Base-by-base conservation (phyloP, 2,113 vertebrate species). In the Trachemys scripta region DNA sequence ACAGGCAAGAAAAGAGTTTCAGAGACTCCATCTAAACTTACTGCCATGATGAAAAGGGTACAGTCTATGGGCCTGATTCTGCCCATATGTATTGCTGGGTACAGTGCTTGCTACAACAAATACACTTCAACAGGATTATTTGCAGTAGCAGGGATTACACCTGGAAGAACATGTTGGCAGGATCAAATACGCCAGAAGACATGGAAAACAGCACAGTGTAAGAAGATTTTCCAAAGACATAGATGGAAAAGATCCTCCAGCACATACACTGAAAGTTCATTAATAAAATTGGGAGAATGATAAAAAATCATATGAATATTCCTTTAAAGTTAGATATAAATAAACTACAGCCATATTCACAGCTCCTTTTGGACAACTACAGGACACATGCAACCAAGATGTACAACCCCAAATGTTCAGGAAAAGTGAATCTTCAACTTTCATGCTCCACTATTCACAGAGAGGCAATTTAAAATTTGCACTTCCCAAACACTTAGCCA, bases 321-420 rank as follows among this genome's bases (percentile, higher is more conserved):
- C 25, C 87, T 82, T 94, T 92, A 89, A 87, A 89, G 82, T 29
- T 76, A 87, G 50, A 87, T 27, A 69, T 12, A 92, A 91, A 95
- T n/a, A 87, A 16, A 53, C 51, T 93, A 25, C 20, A 93, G 31
- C 10, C 2, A 75, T 38, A 76, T 76, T 25, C 24, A 12, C 42
- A 45, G 42, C 59, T 6, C 3, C 92, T 27, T 85, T 89, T 50
- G 87, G 16, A 54, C 17, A 69, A 69, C 65, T 69, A 69, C 35
- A 84, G 27, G 25, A 83, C 35, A 59, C 47, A n/a, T 6, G 20
- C 12, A 65, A 85, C 83, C 42, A 69, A 95, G 59, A 87, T 56
- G 84, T 84, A 72, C 76, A 83, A 87, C 12, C 45, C 90, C 22
- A 94, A 51, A 85, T 42, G 53, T 89, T 69, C 1, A 1, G 80